Conservation (phyloP, 1,140 invertebrate species). For the Zelostemma sp. region DNA sequence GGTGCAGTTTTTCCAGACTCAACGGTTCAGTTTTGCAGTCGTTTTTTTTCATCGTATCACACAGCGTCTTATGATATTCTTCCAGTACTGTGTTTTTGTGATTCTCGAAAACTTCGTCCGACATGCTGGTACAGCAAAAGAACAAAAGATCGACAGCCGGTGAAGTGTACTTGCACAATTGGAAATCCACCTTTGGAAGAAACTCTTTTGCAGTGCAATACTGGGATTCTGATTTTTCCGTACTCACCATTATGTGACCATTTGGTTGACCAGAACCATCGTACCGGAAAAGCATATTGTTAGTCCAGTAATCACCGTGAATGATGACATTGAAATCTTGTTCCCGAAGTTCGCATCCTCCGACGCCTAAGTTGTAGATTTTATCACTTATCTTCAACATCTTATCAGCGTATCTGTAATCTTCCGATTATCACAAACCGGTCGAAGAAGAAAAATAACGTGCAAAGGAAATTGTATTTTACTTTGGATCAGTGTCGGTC, state of each 20-base stretch:
- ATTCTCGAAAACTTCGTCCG: slow-evolving; percentile 35
- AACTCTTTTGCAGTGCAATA: too few species aligned
- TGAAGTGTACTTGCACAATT: slow-evolving; percentile 63
- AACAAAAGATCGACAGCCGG: slow-evolving; percentile 70
- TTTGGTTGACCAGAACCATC: slow-evolving; percentile 64
- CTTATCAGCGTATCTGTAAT: slow-evolving; percentile 64
- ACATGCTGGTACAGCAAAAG: slow-evolving; percentile 67
- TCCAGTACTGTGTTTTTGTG: slow-evolving; percentile 57
- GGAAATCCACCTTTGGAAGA: slow-evolving; percentile 71
- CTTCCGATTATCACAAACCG: too few species aligned
- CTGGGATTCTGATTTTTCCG: background rate
- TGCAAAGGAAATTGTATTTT: background rate
- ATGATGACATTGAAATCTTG: slow-evolving; percentile 73
- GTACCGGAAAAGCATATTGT: slow-evolving; percentile 77
- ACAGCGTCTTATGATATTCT: slow-evolving; percentile 60
- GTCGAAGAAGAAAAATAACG: background rate
- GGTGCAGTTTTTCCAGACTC: slow-evolving; percentile 59
- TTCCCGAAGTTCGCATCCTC: slow-evolving; percentile 50
- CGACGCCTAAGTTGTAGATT: slow-evolving; percentile 49
- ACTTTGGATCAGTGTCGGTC: background rate
- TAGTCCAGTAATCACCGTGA: slow-evolving; percentile 77
- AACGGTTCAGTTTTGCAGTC: slow-evolving; percentile 60
- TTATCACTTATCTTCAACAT: slow-evolving; percentile 56
- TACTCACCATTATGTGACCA: slow-evolving; percentile 59
- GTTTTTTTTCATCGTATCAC: slow-evolving; percentile 55